Evolutionary conservation across 2,888 invertebrate genomes (phyloP).

Genomic region (Dynastes tityus): DNA sequence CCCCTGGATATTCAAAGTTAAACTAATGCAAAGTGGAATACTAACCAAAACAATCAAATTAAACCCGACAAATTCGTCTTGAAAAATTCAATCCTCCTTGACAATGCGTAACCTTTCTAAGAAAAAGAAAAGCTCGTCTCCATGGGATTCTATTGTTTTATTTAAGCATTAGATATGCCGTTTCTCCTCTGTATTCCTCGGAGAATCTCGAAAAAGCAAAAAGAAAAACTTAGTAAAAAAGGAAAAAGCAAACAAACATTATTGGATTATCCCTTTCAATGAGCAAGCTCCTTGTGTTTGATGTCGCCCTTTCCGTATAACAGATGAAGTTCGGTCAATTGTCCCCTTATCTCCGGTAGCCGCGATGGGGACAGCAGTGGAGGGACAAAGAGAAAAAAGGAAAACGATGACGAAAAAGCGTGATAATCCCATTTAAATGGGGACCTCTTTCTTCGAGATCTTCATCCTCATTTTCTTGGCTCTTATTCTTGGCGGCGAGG

Average conservation of each 20-base stretch:
- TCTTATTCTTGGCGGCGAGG: not conserved
- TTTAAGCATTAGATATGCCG: not conserved
- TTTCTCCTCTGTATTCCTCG: not conserved
- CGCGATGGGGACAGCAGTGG: not conserved
- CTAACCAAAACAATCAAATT: too few species aligned
- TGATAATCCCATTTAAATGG: conserved; percentile 38
- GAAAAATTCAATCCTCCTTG: too few species aligned
- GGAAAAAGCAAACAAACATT: conserved; percentile 2
- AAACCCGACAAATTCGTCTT: too few species aligned
- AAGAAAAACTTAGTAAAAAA: not conserved
- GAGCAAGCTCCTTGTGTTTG: conserved; percentile 27
- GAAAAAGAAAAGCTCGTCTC: too few species aligned
- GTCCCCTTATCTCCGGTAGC: not conserved
- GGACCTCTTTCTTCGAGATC: not conserved
- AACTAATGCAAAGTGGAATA: too few species aligned
- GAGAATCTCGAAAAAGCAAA: not conserved
- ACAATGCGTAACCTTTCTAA: too few species aligned
- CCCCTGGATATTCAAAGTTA: too few species aligned
- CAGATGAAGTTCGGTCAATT: conserved; percentile 19
- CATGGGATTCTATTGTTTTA: too few species aligned
- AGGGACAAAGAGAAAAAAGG: too few species aligned
- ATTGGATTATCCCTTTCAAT: conserved; percentile 40
- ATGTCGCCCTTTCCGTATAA: conserved; percentile 5
- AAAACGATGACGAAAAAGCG: conserved; percentile 12
- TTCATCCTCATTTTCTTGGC: not conserved